Conservation (phyloP, 2,888 invertebrate species). For the Latrodectus elegans region DNA sequence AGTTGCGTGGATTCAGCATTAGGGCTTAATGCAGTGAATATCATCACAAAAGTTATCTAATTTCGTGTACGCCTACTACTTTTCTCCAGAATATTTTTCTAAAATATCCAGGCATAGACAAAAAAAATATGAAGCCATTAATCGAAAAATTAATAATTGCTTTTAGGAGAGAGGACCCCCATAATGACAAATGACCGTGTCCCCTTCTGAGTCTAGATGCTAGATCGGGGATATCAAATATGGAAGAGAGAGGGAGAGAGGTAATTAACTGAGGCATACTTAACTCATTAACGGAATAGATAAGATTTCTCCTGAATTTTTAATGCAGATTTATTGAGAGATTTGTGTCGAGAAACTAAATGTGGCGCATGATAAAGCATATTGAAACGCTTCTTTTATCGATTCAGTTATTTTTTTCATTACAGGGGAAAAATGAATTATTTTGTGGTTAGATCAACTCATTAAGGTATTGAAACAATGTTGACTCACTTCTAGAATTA, state of each 20-base stretch:
- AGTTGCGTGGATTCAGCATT: no score
- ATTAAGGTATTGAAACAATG: not conserved
- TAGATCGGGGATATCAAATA: constrained; percentile 52
- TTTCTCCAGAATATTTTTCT: no score
- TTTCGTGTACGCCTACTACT: no score
- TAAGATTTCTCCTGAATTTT: constrained; percentile 58
- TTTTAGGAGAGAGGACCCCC: not conserved
- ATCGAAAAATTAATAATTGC: constrained; percentile 42
- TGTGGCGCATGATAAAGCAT: constrained; percentile 20
- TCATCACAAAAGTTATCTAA: no score
- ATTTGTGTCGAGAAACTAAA: not conserved
- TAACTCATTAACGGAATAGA: constrained; percentile 54
- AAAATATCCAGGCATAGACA: not conserved
- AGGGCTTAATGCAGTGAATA: no score
- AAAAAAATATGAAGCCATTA: not conserved
- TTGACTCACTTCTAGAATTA: no score
- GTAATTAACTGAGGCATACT: constrained; percentile 54
- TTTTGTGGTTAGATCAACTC: not conserved
- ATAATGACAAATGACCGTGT: constrained; percentile 31
- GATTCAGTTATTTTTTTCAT: constrained; percentile 11
- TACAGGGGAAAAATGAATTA: not conserved
- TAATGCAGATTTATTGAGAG: constrained; percentile 52
- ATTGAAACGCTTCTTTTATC: constrained; percentile 14
- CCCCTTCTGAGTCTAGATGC: constrained; percentile 26
- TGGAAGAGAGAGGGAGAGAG: constrained; percentile 36